Base-by-base conservation (phyloP, 2,888 invertebrate genomes). In the Trichopria drosophilae region DNA sequence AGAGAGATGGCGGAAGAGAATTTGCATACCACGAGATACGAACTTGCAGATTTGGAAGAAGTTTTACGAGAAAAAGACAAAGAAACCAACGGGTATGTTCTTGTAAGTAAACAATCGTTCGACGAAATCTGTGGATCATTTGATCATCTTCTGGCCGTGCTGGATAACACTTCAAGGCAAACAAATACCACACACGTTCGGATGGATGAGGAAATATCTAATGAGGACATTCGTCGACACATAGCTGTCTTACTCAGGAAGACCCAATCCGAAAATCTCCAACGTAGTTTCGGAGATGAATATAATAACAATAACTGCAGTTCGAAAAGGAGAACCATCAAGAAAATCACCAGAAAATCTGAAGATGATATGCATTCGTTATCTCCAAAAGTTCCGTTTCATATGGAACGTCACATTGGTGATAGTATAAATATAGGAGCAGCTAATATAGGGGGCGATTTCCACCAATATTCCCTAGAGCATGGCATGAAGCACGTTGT, bases 261-360 rank as follows among this genome's bases (percentile, higher is more conserved):
- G 41, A 72, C 73, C 3, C 73, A 73, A 42, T 75, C 75, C 0
- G 73, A 72, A 43, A 71, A 65, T 29, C 53, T 70, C 3, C 57
- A 63, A 16, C 54, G 64, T 0, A 63, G 64, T 2, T 59, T n/a
- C n/a, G n/a, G n/a, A n/a, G n/a, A n/a, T n/a, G n/a, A n/a, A n/a
- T n/a, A n/a, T n/a, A n/a, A n/a, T n/a, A n/a, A 37, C 41, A n/a
- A n/a, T n/a, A n/a, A n/a, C n/a, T n/a, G n/a, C n/a, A n/a, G 42
- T 32, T 51, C 7, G 52, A 50, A 28, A 51, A 60, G 24, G n/a
- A n/a, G n/a, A n/a, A n/a, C 18, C 18, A 13, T n/a, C n/a, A n/a
- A n/a, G n/a, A n/a, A n/a, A n/a, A n/a, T n/a, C n/a, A n/a, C n/a
- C n/a, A n/a, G n/a, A n/a, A n/a, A n/a, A n/a, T n/a, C n/a, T n/a